Evolutionary conservation across 2,888 invertebrate genomes (phyloP), one percentile per base, ranked within the genome.

Genomic region (Drosophila neonasuta): DNA sequence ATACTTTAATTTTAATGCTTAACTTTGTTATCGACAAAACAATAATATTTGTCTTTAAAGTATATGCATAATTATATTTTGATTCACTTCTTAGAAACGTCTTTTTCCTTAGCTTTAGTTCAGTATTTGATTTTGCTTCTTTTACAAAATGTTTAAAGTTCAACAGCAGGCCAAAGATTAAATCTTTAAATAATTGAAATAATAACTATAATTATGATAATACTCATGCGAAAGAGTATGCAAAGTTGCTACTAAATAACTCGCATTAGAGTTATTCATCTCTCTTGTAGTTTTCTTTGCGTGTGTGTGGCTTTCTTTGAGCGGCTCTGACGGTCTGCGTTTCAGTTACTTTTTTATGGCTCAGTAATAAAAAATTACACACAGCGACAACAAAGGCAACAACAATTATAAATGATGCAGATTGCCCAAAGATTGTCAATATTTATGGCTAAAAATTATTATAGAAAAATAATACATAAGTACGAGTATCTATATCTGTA

Each of bases 271-370:
- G 41, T n/a, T 32, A 17, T 54, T n/a, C 48, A 45, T 54, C 41
- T 45, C 42, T 61, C 42, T 61, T 57, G 42, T 51, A 50, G 56
- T 57, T 76, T 61, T 64, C 57, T 54, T 74, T 76, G 76, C 55
- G 76, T 76, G 76, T 41, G 76, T 76, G 76, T 71, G 72, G 74
- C 77, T 74, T 76, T 76, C 72, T 71, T 76, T 52, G 45, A 59
- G 63, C 58, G 39, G 17, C 64, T 61, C 63, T 59, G 62, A 15
- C 41, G 46, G 42, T 30, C 58, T 51, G 62, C 65, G 77, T 73
- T 76, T 67, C 68, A 74, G 82, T 71, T 74, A 68, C 68, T 71
- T 80, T 84, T 84, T 80, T 86, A 86, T 86, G 80, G 86, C 68
- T 63, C 41, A 77, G 81, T 68, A 83, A 73, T 77, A 74, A 76